phyloP scores from a whole-genome alignment of 2,888 invertebrate species.

The Exocentrus adspersus region DNA sequence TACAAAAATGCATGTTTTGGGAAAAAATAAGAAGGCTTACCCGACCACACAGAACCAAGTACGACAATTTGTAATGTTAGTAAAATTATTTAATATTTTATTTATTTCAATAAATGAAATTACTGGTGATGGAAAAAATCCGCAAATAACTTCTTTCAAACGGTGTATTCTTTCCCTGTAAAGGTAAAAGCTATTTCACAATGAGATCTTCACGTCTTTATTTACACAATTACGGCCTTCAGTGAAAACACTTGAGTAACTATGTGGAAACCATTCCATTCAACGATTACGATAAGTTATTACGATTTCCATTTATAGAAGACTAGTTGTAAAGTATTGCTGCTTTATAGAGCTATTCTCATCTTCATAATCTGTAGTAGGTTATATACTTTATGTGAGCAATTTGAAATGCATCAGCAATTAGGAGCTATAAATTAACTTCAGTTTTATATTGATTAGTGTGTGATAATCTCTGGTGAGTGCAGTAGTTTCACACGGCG shows the following conservation, averaged over 20 bases:
- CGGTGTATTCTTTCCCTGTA: background rate
- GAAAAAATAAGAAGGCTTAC: too few species aligned
- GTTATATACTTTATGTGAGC: constrained; percentile 7
- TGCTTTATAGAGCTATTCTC: constrained; percentile 9
- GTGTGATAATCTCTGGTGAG: too few species aligned
- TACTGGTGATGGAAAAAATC: too few species aligned
- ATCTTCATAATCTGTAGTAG: constrained; percentile 6
- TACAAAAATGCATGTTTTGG: background rate
- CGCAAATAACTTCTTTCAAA: too few species aligned
- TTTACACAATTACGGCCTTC: constrained; percentile 4
- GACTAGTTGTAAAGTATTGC: constrained; percentile 4
- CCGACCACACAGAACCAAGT: too few species aligned
- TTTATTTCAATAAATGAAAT: too few species aligned
- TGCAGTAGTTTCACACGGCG: too few species aligned
- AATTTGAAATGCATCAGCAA: background rate
- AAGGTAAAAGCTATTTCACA: constrained; percentile 6
- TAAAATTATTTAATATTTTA: too few species aligned
- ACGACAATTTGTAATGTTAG: too few species aligned
- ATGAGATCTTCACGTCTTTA: constrained; percentile 22
- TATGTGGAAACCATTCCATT: constrained; percentile 16
- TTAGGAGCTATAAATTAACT: background rate
- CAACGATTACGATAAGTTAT: too few species aligned
- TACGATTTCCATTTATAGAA: constrained; percentile 8
- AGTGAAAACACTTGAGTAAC: constrained; percentile 14
- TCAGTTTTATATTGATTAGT: background rate